Percentiles rank a stretch among this genome's conserved stretches.
Evolutionary conservation across 2,888 invertebrate genomes (phyloP).

Genomic region (Cordilura impudica): DNA sequence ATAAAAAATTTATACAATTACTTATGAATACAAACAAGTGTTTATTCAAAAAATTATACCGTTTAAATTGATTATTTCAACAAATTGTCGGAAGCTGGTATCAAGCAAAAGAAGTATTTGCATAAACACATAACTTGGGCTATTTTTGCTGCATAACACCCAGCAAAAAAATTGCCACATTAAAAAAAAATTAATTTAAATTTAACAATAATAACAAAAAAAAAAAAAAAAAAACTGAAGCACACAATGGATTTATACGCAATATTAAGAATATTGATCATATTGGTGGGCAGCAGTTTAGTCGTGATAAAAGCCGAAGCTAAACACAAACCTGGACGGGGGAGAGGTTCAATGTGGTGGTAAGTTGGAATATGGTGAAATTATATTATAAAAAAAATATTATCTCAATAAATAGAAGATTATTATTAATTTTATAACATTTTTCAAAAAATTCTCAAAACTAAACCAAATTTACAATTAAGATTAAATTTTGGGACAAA

Average conservation of each 20-base stretch:
- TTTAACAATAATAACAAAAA: too few species aligned
- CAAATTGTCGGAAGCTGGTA: constrained; percentile 14
- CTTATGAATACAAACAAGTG: constrained; percentile 8
- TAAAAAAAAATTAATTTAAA: constrained; percentile 39
- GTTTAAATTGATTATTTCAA: constrained; percentile 28
- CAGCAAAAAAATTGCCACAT: constrained; percentile 25
- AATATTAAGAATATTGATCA: constrained; percentile 67
- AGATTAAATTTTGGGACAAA: too few species aligned
- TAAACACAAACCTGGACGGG: constrained; percentile 83
- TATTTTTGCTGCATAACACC: constrained; percentile 9
- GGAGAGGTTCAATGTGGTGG: constrained; percentile 96
- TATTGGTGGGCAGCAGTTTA: constrained; percentile 72
- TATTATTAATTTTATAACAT: too few species aligned
- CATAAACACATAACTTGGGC: not conserved
- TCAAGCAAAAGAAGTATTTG: constrained; percentile 5
- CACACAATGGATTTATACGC: constrained; percentile 75
- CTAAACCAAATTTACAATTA: too few species aligned
- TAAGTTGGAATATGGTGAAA: constrained; percentile 79
- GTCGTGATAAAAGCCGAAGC: constrained; percentile 71
- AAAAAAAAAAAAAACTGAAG: constrained; percentile 29
- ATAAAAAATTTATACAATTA: constrained; percentile 3
- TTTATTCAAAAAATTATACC: constrained; percentile 41
- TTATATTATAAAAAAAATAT: too few species aligned
- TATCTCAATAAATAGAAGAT: too few species aligned
- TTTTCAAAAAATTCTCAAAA: too few species aligned